Base-by-base conservation (phyloP, 2,113 vertebrate genomes). In the Typhlomys cinereus region DNA sequence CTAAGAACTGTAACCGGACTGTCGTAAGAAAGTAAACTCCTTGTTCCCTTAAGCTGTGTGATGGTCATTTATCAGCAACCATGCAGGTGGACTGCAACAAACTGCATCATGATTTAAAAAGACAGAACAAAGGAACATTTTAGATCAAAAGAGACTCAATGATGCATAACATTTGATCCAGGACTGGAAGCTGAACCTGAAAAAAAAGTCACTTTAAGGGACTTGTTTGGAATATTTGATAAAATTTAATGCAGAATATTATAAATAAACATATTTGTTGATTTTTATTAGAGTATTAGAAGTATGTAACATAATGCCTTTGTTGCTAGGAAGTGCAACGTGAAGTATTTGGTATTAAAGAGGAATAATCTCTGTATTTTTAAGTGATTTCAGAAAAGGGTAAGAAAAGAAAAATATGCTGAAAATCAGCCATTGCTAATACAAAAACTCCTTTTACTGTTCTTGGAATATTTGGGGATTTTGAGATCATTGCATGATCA, bases 401-500 rank as follows among this genome's bases (percentile, higher is more conserved):
- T 46, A 74, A 41, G 29, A 34, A 66, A 89, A 87, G 57, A 8
- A 50, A 80, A 76, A 48, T 34, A 44, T n/a, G 39, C 5, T 36
- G 62, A 66, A 67, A 74, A 2, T 39, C 18, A 84, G 14, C n/a
- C 27, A 5, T 20, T 44, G 12, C 13, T 27, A 48, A 83, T 18
- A 15, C 48, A 83, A 11, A 46, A 69, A 4, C 17, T 41, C 71
- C 54, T 79, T 67, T n/a, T 4, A 23, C 15, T 54, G 31, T 74
- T 79, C 54, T 50, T 36, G 29, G 17, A 83, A 81, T 4, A 39
- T 66, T 52, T n/a, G 52, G 12, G 36, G 81, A 64, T 1, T 52
- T 73, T 71, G n/a, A 92, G 71, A 61, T 90, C 61, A 78, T 20
- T 31, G 50, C 39, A 54, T 78, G 94, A 85, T 62, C 17, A 54